phyloP scores from a whole-genome alignment of 2,113 vertebrate genomes.

The Gavialis gangeticus region DNA sequence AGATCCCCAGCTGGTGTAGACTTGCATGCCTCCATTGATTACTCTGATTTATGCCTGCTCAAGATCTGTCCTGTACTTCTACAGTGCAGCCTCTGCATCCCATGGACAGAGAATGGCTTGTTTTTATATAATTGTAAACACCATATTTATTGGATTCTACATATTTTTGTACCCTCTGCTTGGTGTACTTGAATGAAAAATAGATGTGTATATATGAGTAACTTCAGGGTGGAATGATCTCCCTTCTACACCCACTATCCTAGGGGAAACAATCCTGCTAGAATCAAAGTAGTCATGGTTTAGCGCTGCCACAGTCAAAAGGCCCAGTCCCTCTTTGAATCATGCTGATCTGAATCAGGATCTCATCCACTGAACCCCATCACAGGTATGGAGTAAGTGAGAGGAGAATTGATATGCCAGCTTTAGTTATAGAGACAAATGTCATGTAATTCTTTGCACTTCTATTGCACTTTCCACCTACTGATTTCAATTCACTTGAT shows the following conservation, averaged over 20 bases:
- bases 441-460: accelerated
- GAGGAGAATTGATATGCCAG: neutral
- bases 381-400: neutral
- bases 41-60: neutral
- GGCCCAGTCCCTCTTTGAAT: neutral
- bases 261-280: neutral
- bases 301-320: neutral
- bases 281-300: neutral
- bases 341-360: neutral
- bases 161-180: accelerated
- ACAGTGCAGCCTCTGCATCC: neutral
- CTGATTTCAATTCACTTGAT: neutral
- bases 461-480: neutral
- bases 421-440: neutral
- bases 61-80: neutral
- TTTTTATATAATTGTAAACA: neutral
- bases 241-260: neutral
- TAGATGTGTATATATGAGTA: accelerated
- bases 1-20: neutral
- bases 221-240: neutral
- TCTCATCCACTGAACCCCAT: too few relatives aligned
- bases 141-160: accelerated
- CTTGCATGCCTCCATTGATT: too few relatives aligned
- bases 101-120: neutral
- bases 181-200: neutral